A percentile compares a stretch with the other conserved stretches of the same genome.
Evolutionary conservation across 2,113 vertebrate species (phyloP).

Genomic region (Procapra przewalskii): DNA sequence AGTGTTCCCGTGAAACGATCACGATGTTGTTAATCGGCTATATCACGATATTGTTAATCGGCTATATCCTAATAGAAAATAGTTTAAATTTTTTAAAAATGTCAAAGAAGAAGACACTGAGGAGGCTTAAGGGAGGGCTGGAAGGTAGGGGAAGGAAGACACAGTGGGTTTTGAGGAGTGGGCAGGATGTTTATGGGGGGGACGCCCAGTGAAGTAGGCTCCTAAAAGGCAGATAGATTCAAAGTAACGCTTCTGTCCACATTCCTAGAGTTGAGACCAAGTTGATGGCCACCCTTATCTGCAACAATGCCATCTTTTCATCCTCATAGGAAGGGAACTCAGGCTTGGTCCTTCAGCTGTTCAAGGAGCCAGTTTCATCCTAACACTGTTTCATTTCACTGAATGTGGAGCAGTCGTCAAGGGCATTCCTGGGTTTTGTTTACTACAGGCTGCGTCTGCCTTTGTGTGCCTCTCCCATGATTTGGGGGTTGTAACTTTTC

Average conservation of each 20-base stretch:
- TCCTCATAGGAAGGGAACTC: not conserved
- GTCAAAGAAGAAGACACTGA: not conserved
- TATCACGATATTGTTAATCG: not conserved
- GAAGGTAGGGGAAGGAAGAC: not conserved
- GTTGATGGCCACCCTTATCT: not conserved
- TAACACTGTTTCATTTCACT: not conserved
- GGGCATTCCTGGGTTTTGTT: not conserved
- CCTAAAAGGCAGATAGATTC: not conserved
- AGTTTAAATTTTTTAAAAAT: not conserved
- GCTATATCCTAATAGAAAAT: not conserved
- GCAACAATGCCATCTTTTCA: not conserved
- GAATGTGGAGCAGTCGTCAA: not conserved
- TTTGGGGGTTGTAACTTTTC: constrained; percentile 20
- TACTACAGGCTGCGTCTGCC: not conserved
- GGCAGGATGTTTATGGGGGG: not conserved
- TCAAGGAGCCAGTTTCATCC: not conserved
- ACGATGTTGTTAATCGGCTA: not conserved
- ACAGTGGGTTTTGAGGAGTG: not conserved
- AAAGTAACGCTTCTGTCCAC: not conserved
- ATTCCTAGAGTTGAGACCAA: constrained; percentile 26
- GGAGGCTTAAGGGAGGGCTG: not conserved
- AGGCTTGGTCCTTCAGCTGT: not conserved
- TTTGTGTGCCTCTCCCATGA: not conserved
- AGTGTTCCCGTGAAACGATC: not conserved
- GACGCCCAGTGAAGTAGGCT: not conserved